These are phyloP conservation scores for Temnothorax unifasciatus DNA, from an alignment of 2,888 invertebrate genomes.

Conservation along the genomic window DNA sequence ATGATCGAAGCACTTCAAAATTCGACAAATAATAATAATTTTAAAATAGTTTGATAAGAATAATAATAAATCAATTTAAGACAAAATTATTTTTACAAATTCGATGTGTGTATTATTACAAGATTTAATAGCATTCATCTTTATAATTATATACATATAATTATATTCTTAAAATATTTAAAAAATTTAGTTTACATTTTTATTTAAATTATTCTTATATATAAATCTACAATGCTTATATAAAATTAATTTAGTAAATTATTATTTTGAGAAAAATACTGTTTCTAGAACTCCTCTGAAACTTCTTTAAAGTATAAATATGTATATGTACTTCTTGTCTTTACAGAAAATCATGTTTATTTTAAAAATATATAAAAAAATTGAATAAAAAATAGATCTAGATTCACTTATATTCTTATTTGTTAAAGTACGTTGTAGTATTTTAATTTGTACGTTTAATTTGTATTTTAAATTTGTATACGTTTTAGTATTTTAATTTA, in stretches of 20 bases:
- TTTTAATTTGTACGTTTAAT: not conserved
- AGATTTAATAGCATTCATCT: not conserved
- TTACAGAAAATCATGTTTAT: not conserved
- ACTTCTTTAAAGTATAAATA: not conserved
- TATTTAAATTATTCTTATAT: not conserved
- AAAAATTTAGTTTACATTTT: not conserved
- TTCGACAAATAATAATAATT: too few species aligned
- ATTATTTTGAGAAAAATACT: not conserved
- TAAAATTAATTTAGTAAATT: too few species aligned
- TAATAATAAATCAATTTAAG: too few species aligned
- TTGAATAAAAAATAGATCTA: not conserved
- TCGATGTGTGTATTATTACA: not conserved
- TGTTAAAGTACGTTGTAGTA: not conserved
- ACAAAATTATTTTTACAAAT: conserved; percentile 5
- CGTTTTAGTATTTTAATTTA: not conserved
- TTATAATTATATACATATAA: not conserved
- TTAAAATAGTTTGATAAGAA: too few species aligned
- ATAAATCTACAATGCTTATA: too few species aligned
- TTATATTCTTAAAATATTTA: not conserved
- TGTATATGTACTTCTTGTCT: not conserved
- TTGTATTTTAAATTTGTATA: too few species aligned
- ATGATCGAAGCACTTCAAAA: too few species aligned
- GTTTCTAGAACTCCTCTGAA: not conserved
- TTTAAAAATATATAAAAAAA: not conserved
- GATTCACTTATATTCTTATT: not conserved